Evolutionary conservation across 2,888 invertebrate species (phyloP).

Genomic region (Barypeithes pellucidus): DNA sequence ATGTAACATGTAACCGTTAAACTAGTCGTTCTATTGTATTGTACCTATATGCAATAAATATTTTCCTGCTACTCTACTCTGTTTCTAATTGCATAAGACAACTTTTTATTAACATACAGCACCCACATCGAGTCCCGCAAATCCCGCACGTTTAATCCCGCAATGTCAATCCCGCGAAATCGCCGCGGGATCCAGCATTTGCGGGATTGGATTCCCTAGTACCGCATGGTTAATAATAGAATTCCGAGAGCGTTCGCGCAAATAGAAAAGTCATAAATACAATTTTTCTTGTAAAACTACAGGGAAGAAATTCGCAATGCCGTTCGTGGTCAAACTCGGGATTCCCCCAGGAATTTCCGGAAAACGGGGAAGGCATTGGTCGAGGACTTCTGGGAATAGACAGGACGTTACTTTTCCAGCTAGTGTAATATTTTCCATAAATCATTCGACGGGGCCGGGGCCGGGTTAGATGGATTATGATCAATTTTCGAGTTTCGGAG

Average conservation of each 20-base stretch:
- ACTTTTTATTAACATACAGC: too few relatives aligned
- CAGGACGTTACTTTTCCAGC: conserved; percentile 51
- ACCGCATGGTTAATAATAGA: too few relatives aligned
- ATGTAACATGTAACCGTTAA: too few relatives aligned
- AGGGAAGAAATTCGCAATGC: conserved; percentile 52
- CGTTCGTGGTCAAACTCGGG: conserved; percentile 53
- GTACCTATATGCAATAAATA: too few relatives aligned
- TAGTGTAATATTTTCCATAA: conserved; percentile 72
- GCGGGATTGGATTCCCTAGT: too few relatives aligned
- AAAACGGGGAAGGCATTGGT: conserved; percentile 54
- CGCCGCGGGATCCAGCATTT: too few relatives aligned
- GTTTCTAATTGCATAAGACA: too few relatives aligned
- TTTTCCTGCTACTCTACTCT: too few relatives aligned
- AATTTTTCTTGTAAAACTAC: conserved; percentile 50
- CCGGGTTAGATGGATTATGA: conserved; percentile 50
- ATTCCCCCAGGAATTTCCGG: conserved; percentile 48
- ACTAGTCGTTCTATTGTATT: too few relatives aligned
- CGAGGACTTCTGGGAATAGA: conserved; percentile 47
- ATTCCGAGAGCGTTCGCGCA: conserved; percentile 5
- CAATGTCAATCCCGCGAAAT: too few relatives aligned
- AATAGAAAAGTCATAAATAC: conserved; percentile 51
- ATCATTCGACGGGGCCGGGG: conserved; percentile 64
- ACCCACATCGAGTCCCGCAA: too few relatives aligned
- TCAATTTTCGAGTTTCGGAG: conserved; percentile 34
- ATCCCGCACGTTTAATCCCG: too few relatives aligned